These are phyloP conservation scores for Oryzias melastigma DNA, from an alignment of 2,113 vertebrate genomes.

Conservation along the genomic window DNA sequence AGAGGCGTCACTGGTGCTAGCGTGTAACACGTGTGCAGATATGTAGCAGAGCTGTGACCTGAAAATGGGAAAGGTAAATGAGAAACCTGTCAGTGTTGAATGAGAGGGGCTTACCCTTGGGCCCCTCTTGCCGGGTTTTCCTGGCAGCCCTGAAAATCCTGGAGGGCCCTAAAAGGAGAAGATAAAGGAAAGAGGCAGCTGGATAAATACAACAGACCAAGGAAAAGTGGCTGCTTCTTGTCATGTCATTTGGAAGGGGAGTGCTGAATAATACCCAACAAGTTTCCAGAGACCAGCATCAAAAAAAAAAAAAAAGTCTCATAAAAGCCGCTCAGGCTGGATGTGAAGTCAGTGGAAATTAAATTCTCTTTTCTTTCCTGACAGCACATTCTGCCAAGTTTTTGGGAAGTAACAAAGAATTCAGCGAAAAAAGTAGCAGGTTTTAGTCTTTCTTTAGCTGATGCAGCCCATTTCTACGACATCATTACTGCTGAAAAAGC, in stretches of 20 bases:
- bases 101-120: slow-evolving; percentile 83
- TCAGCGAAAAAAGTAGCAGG: slow-evolving; percentile 20
- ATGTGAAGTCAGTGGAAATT: slow-evolving; percentile 15
- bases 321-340: slow-evolving; percentile 5
- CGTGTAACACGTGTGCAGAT: not conserved
- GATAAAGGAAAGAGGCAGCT: slow-evolving; percentile 22
- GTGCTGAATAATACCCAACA: not conserved
- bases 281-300: not conserved
- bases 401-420: slow-evolving; percentile 8
- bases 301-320: not conserved
- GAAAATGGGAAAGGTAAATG: not conserved
- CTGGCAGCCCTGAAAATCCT: slow-evolving; percentile 88
- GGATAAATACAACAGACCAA: slow-evolving; percentile 4
- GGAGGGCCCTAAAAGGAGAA: slow-evolving; percentile 80
- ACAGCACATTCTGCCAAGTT: not conserved
- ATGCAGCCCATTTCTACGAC: slow-evolving; percentile 18
- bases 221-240: slow-evolving; percentile 3
- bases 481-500: slow-evolving; percentile 38
- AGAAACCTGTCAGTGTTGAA: slow-evolving; percentile 4
- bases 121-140: slow-evolving; percentile 87
- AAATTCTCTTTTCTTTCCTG: not conserved
- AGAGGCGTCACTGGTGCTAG: not conserved
- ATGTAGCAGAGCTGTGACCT: not conserved
- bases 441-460: slow-evolving; percentile 29
- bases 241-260: slow-evolving; percentile 4